Percentiles rank a stretch among this genome's conserved stretches.
Evolutionary conservation across 2,113 vertebrate genomes (phyloP).

Genomic region (Oncorhynchus masou): DNA sequence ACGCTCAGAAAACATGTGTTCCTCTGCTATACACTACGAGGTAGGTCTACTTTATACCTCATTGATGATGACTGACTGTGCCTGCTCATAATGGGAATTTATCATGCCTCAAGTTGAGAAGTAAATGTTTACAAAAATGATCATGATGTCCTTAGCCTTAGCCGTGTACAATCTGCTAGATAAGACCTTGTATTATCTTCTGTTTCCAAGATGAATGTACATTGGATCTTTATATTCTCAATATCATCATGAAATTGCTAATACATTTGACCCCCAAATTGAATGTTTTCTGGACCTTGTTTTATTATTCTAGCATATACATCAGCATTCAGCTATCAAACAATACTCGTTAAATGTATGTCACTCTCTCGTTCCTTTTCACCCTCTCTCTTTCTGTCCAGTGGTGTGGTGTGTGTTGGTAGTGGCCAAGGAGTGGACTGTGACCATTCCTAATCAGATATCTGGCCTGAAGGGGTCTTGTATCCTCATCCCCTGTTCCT

Average conservation of each 20-base stretch:
- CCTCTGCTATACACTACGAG: not conserved
- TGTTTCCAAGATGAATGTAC: too few relatives aligned
- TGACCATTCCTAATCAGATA: not conserved
- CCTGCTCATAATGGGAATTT: not conserved
- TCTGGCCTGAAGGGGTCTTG: slow-evolving; percentile 13
- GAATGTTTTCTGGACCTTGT: too few relatives aligned
- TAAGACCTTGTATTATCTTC: too few relatives aligned
- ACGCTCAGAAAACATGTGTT: not conserved
- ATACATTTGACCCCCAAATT: too few relatives aligned
- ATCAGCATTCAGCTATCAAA: too few relatives aligned
- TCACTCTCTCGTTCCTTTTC: not conserved
- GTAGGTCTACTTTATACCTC: not conserved
- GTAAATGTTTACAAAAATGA: not conserved
- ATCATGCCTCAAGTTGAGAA: not conserved
- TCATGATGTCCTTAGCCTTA: not conserved
- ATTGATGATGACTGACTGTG: too few relatives aligned
- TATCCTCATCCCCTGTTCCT: slow-evolving; percentile 23
- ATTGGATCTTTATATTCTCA: too few relatives aligned
- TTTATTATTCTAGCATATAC: too few relatives aligned
- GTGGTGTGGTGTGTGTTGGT: not conserved
- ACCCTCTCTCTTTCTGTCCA: not conserved
- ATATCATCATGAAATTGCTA: too few relatives aligned
- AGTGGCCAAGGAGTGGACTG: slow-evolving; percentile 2
- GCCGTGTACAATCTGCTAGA: too few relatives aligned
- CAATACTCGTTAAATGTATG: not conserved